Conservation (phyloP, 2,888 invertebrate genomes). For the Nephrotoma flavescens region DNA sequence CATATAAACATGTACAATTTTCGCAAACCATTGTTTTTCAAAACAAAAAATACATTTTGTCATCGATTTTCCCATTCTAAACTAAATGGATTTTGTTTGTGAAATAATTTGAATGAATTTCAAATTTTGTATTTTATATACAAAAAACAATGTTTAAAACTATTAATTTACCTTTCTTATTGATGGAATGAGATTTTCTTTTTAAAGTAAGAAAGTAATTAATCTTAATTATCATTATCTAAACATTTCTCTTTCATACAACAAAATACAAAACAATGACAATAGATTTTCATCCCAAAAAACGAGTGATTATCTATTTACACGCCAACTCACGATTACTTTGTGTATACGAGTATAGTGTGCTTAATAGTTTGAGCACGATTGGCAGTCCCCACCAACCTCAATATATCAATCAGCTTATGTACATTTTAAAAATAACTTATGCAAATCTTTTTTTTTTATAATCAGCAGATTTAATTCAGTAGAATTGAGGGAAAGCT, state of each 20-base stretch:
- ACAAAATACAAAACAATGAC: neutral
- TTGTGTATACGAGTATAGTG: neutral
- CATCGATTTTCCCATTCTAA: neutral
- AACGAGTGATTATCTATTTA: neutral
- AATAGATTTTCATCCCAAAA: neutral
- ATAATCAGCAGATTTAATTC: neutral
- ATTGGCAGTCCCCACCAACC: neutral
- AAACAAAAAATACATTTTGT: neutral
- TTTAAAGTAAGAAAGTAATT: neutral
- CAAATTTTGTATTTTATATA: neutral
- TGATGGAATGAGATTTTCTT: neutral
- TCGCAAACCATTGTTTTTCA: neutral
- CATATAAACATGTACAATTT: neutral
- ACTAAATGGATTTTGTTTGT: neutral
- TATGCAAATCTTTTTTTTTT: neutral
- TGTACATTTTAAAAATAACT: neutral
- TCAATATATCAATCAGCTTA: neutral
- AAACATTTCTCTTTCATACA: neutral
- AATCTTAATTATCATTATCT: neutral
- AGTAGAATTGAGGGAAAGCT: neutral
- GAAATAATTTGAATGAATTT: neutral
- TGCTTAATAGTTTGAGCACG: neutral
- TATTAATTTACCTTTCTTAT: neutral
- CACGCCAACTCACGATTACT: neutral
- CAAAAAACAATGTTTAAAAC: neutral